phyloP scores from a whole-genome alignment of 2,888 invertebrate species.

The Sericinus montela region DNA sequence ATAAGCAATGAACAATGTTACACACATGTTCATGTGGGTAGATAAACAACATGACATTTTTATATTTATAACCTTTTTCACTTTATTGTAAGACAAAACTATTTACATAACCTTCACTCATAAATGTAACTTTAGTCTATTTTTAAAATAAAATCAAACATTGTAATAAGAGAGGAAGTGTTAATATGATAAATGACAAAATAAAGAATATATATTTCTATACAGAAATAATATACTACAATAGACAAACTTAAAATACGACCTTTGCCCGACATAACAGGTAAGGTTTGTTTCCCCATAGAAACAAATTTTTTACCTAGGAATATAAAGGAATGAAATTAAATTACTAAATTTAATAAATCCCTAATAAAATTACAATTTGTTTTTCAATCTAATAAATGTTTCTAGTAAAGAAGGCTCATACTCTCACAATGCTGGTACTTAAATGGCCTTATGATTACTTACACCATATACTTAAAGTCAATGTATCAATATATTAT shows the following conservation, averaged over 20 bases:
- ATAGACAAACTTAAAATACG: constrained; percentile 35
- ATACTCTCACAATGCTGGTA: neutral
- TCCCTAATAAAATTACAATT: constrained; percentile 29
- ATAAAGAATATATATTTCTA: constrained; percentile 19
- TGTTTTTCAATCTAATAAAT: constrained; percentile 16
- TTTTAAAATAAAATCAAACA: constrained; percentile 41
- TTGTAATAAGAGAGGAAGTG: constrained; percentile 37
- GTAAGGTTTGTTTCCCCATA: constrained; percentile 14
- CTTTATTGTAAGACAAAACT: constrained; percentile 52
- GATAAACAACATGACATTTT: constrained; percentile 28
- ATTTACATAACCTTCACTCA: constrained; percentile 64
- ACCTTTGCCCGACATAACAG: constrained; percentile 34
- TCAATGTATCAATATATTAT: neutral
- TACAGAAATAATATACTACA: constrained; percentile 39
- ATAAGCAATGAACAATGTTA: constrained; percentile 17
- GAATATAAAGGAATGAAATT: constrained; percentile 68
- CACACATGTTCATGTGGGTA: constrained; percentile 24
- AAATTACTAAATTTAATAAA: constrained; percentile 46
- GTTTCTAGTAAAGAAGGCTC: neutral
- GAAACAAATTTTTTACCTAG: constrained; percentile 41
- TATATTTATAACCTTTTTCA: constrained; percentile 37
- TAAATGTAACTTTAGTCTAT: constrained; percentile 50
- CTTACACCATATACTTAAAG: neutral
- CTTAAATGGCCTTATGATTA: neutral
- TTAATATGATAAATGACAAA: constrained; percentile 45